Conservation (phyloP, 2,888 invertebrate genomes). For the Coelogynopora nodosa region DNA sequence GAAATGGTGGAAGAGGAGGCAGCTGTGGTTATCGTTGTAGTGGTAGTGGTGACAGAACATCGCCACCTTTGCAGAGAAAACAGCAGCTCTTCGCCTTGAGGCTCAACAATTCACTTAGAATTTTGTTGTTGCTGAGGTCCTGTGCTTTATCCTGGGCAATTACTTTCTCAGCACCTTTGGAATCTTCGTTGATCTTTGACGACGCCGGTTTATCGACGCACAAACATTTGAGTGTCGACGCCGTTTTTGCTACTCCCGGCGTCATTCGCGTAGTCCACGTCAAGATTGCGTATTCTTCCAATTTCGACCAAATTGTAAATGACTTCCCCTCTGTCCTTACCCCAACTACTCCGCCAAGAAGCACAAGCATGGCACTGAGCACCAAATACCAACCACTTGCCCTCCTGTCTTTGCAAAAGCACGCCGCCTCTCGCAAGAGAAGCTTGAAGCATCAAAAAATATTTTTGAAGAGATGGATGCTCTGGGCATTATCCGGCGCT, state of each 20-base stretch:
- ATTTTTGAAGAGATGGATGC: conserved; percentile 56
- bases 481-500: conserved; percentile 60
- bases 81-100: not conserved
- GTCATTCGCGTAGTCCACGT: not conserved
- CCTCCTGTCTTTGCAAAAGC: conserved; percentile 52
- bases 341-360: not conserved
- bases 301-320: not conserved
- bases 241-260: not conserved
- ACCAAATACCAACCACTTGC: conserved; percentile 54
- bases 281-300: not conserved
- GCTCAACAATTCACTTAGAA: not conserved
- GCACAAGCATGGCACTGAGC: conserved; percentile 47
- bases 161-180: not conserved
- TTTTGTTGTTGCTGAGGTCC: not conserved
- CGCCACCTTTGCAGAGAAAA: not conserved
- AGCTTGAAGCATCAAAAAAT: conserved; percentile 51
- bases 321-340: not conserved
- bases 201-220: not conserved
- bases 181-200: not conserved
- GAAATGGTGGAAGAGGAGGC: too few species aligned
- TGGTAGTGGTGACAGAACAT: too few species aligned
- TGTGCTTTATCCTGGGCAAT: too few species aligned
- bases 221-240: not conserved
- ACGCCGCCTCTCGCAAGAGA: conserved; percentile 55
- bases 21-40: too few species aligned